Evolutionary conservation across 2,113 vertebrate genomes (phyloP).

Genomic region (Falcunculus frontatus): DNA sequence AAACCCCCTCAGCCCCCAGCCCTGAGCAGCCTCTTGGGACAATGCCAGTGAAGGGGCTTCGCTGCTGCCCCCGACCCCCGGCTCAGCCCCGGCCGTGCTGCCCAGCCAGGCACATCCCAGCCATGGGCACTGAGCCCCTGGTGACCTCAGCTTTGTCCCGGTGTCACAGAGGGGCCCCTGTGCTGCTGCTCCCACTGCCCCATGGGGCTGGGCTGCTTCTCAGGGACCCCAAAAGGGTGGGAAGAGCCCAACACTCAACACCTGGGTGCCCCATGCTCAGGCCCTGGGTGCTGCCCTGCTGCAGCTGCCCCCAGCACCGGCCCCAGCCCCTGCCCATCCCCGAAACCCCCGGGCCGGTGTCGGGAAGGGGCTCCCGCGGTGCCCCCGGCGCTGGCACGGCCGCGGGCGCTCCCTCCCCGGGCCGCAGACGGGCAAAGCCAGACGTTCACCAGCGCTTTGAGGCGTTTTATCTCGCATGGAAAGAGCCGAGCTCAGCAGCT

Average conservation of each 20-base stretch:
- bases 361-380: background rate
- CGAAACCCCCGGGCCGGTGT: rapidly evolving
- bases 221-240: background rate
- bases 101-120: rapidly evolving
- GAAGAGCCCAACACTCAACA: background rate
- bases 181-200: background rate
- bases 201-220: rapidly evolving
- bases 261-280: rapidly evolving
- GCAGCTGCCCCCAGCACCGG: background rate
- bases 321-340: background rate
- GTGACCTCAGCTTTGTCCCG: background rate
- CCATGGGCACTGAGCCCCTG: rapidly evolving
- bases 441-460: background rate
- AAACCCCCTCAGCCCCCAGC: background rate
- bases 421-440: background rate
- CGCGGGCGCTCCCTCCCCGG: background rate
- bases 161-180: rapidly evolving
- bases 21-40: rapidly evolving
- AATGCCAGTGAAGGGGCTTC: rapidly evolving
- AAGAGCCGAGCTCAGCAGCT: conserved; percentile 34
- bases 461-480: background rate
- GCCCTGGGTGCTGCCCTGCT: background rate
- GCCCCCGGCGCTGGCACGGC: background rate
- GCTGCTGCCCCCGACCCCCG: background rate
- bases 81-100: background rate